Percentiles rank a stretch among this genome's conserved stretches.
These are phyloP conservation scores for Saccopteryx bilineata DNA, from an alignment of 2,113 vertebrate species.

Conservation along the genomic window DNA sequence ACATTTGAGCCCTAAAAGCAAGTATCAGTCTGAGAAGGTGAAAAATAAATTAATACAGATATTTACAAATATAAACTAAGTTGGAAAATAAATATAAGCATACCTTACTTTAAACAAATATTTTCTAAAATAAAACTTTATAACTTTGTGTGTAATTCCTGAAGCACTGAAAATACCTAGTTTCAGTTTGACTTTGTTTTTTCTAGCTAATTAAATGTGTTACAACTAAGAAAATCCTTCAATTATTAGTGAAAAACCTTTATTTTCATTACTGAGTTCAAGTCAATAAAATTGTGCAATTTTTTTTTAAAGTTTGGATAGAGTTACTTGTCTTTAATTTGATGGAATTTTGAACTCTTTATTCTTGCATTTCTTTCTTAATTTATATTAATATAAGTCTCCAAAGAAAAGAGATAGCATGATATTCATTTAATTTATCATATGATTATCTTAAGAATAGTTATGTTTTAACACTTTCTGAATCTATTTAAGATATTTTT, in stretches of 20 bases:
- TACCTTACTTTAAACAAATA: not conserved
- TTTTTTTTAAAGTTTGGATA: not conserved
- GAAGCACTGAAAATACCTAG: not conserved
- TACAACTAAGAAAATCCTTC: not conserved
- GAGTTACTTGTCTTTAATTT: not conserved
- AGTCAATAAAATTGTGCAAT: not conserved
- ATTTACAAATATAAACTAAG: not conserved
- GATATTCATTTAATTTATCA: conserved; percentile 46
- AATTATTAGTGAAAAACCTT: not conserved
- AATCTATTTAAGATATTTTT: conserved; percentile 28
- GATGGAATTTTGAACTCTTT: not conserved
- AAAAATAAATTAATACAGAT: not conserved
- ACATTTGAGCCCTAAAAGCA: not conserved
- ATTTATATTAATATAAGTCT: not conserved
- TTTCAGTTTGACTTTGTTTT: not conserved
- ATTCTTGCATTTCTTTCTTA: not conserved
- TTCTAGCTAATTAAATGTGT: not conserved
- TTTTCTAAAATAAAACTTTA: not conserved
- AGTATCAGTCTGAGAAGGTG: not conserved
- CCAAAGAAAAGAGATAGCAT: not conserved
- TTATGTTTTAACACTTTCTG: conserved; percentile 36
- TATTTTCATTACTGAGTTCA: not conserved
- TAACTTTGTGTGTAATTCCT: not conserved
- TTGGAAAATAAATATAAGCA: not conserved
- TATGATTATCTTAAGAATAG: conserved; percentile 39